Evolutionary conservation across 1,140 invertebrate genomes (phyloP).

Genomic region (Sesamia nonagrioides): DNA sequence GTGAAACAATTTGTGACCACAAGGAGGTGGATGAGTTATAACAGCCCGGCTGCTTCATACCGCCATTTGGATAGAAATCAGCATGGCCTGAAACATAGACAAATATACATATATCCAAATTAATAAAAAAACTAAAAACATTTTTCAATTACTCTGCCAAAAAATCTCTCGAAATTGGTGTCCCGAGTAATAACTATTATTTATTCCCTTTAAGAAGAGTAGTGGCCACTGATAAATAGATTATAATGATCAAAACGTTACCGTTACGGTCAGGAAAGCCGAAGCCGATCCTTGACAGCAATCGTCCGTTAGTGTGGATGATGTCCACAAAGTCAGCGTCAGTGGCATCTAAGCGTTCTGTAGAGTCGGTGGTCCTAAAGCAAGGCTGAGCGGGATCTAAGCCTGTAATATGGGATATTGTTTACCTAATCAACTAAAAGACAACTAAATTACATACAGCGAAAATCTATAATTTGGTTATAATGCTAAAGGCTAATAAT

Average conservation of each 20-base stretch:
- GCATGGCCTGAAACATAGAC: conserved; percentile 84
- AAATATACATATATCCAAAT: too few species aligned
- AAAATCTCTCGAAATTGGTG: too few species aligned
- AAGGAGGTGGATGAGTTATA: conserved; percentile 68
- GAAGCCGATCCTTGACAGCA: conserved; percentile 86
- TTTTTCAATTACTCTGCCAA: too few species aligned
- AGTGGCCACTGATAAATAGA: too few species aligned
- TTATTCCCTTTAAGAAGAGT: too few species aligned
- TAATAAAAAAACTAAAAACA: too few species aligned
- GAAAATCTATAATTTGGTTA: not conserved
- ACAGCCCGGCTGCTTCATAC: conserved; percentile 89
- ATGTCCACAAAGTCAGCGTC: conserved; percentile 90
- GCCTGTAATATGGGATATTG: conserved; percentile 65
- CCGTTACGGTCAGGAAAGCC: conserved; percentile 87
- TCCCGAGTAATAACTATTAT: too few species aligned
- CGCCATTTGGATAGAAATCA: conserved; percentile 92
- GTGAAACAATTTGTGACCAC: conserved; percentile 73
- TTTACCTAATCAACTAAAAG: not conserved
- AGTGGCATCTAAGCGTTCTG: conserved; percentile 86
- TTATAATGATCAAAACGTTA: conserved; percentile 54
- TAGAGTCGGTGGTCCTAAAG: conserved; percentile 84
- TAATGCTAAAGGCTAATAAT: not conserved
- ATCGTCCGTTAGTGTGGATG: conserved; percentile 89
- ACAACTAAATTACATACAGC: not conserved
- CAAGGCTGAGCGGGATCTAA: conserved; percentile 90